phyloP scores from a whole-genome alignment of 1,140 invertebrate genomes.

The Zaprionus ghesquierei region DNA sequence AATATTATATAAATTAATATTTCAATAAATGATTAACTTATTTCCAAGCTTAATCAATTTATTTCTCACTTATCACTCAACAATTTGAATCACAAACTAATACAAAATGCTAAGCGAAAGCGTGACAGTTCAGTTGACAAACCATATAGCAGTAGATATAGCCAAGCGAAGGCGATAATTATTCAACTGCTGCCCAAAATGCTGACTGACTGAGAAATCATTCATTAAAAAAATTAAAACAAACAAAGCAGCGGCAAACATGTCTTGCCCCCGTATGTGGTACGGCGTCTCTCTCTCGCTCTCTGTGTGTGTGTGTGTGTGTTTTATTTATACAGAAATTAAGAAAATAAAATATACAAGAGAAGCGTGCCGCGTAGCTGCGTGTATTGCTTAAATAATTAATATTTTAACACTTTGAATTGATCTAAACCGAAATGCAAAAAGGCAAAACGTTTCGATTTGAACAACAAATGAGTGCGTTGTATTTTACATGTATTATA shows the following conservation, averaged over 20 bases:
- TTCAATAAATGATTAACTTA: background rate
- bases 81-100: conserved; percentile 12
- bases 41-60: background rate
- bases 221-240: conserved; percentile 75
- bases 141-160: conserved; percentile 37
- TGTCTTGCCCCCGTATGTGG: conserved; percentile 52
- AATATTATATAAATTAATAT: no score
- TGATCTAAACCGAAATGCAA: conserved; percentile 47
- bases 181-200: conserved; percentile 67
- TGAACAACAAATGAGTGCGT: conserved; percentile 47
- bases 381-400: conserved; percentile 81
- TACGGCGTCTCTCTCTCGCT: background rate
- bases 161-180: conserved; percentile 62
- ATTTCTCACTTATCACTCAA: background rate
- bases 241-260: conserved; percentile 72
- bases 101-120: conserved; percentile 40
- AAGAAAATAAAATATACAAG: conserved; percentile 76
- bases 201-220: conserved; percentile 59
- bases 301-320: conserved; percentile 3
- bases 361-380: conserved; percentile 73
- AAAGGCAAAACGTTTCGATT: conserved; percentile 13
- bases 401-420: conserved; percentile 77
- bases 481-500: conserved; percentile 80
- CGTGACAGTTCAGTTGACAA: conserved; percentile 73
- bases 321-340: conserved; percentile 51